Percentiles rank a stretch among this genome's conserved stretches.
These are phyloP conservation scores for Ochotona princeps DNA, from an alignment of 2,113 vertebrate genomes.

Conservation along the genomic window DNA sequence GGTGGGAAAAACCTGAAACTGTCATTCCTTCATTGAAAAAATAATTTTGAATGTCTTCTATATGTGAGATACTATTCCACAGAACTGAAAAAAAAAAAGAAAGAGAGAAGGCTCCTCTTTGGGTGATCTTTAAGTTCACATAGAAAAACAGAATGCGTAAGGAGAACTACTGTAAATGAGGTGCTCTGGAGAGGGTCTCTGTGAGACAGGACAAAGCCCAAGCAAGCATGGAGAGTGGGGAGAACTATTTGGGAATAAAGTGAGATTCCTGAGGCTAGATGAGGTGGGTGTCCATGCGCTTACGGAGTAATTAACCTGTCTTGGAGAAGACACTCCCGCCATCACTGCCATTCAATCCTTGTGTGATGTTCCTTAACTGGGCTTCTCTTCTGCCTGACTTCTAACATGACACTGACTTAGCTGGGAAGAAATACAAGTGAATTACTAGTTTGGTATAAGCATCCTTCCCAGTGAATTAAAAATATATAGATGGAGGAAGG, in stretches of 20 bases:
- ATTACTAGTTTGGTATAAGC: constrained; percentile 62
- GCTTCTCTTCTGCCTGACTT: constrained; percentile 41
- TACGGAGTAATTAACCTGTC: background rate
- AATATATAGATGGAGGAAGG: background rate
- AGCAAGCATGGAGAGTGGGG: background rate
- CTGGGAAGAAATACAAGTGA: constrained; percentile 63
- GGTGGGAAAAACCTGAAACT: background rate
- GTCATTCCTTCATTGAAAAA: constrained; percentile 14
- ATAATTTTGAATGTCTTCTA: background rate
- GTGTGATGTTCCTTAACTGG: background rate
- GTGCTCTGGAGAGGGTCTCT: background rate
- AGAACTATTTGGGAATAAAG: background rate
- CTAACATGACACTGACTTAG: constrained; percentile 49
- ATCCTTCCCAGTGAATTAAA: constrained; percentile 48
- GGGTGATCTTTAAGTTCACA: background rate
- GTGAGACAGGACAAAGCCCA: background rate
- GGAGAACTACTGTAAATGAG: background rate
- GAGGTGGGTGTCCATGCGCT: background rate
- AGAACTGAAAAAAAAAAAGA: background rate
- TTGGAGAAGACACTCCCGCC: background rate
- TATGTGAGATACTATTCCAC: background rate
- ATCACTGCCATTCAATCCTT: background rate
- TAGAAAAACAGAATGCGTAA: background rate
- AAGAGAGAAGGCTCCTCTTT: background rate
- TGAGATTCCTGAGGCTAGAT: background rate